Evolutionary conservation across 2,888 invertebrate genomes (phyloP), one percentile per base, ranked within the genome.

Genomic region (Pomacea canaliculata): DNA sequence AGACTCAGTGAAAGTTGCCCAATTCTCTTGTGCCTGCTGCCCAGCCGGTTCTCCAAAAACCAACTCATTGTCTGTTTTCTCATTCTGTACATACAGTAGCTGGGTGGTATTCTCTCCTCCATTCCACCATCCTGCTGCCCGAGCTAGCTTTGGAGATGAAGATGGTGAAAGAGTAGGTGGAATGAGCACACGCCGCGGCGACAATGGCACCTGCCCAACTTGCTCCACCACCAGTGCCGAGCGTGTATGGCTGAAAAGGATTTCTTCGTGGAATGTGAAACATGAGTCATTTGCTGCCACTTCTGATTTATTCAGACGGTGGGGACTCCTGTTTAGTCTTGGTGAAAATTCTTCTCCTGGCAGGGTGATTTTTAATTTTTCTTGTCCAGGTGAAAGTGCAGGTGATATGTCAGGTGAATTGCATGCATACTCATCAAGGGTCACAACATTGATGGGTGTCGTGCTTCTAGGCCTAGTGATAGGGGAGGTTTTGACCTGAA

Each of bases 381-480:
- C 86, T 63, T 78, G 80, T 23, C 68, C 67, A n/a, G 77, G 78
- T 10, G 77, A 74, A 16, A 56, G 12, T 13, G 76, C 76, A 23
- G 80, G 81, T 1, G 84, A 84, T 75, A 79, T 82, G 72, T 87
- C 86, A 27, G 87, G 87, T 10, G 87, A 87, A 72, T 85, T 86
- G n/a, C 74, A 76, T 27, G 82, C 83, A 82, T 88, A 88, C 76
- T 88, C 87, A 62, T 88, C 87, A 63, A 87, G 81, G 51, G 85
- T 86, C 27, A 84, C 82, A 63, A 88, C 84, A 82, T 84, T 87
- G 59, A 88, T 87, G 23, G 87, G 87, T 51, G 88, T 85, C 12
- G 85, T 85, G 73, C 88, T 88, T 13, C 88, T 78, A 10, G 88
- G 88, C 23, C 88, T 80, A 59, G 86, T 86, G 63, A 88, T 86